These are phyloP conservation scores for Lemur catta DNA, from an alignment of 2,797 vertebrate genomes.

Conservation along the genomic window DNA sequence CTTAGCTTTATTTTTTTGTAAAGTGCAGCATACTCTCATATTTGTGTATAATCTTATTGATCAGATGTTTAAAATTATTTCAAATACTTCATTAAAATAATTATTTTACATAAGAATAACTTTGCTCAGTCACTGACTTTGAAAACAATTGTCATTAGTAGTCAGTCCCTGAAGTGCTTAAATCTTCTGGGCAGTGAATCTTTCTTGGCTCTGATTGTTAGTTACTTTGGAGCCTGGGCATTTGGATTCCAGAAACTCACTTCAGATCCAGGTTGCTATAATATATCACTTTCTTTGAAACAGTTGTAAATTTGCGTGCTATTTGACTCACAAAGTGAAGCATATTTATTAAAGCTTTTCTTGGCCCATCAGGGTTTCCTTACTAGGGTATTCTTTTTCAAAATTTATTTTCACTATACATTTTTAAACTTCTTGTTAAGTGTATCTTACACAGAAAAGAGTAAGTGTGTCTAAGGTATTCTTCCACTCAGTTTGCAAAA, in stretches of 20 bases:
- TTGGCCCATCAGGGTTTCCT: constrained; percentile 32
- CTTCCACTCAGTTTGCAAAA: constrained; percentile 21
- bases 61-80: constrained; percentile 85
- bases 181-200: not conserved
- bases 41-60: constrained; percentile 84
- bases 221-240: not conserved
- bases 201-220: not conserved
- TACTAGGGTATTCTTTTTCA: constrained; percentile 29
- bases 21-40: constrained; percentile 82
- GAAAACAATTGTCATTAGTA: not conserved
- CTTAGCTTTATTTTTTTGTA: constrained; percentile 88
- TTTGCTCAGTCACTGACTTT: constrained; percentile 61
- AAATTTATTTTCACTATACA: not conserved
- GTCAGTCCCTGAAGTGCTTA: not conserved
- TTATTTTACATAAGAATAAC: constrained; percentile 86
- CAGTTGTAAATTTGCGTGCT: constrained; percentile 13
- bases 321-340: constrained; percentile 26
- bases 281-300: constrained; percentile 25
- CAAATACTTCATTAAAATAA: constrained; percentile 86
- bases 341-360: constrained; percentile 29
- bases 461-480: not conserved
- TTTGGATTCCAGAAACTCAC: not conserved
- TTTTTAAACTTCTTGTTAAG: not conserved
- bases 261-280: not conserved
- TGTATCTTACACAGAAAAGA: not conserved